Evolutionary conservation across 2,888 invertebrate genomes (phyloP), one percentile per base, ranked within the genome.

Genomic region (Steinernema hermaphroditum): DNA sequence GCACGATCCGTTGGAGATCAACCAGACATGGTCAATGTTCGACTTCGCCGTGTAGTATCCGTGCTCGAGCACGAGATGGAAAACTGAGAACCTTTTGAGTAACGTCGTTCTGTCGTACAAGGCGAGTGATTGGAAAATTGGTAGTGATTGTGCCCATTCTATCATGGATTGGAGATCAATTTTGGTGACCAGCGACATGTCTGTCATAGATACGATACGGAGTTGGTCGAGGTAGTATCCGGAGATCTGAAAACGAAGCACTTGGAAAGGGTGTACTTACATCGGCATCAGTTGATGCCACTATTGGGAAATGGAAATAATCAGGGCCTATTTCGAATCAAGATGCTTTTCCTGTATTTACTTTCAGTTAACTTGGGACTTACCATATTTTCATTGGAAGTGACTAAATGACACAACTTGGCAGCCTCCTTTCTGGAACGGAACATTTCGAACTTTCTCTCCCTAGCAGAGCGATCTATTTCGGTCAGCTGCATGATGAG

Each of bases 111-210:
- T 94, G 89, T 97, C 97, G 72, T 93, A 92, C 57, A 93, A 88
- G 76, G 94, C 93, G 82, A 98, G 90, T 82, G 93, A 93, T 19
- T 92, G 91, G 88, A 97, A 98, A 88, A 96, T 94, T 16, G 97
- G 97, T 88, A 97, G 93, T 86, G 93, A 91, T 85, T 95, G 94
- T 71, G 96, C 96, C 94, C 97, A 98, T 87, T 96, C 94, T 74
- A 98, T 93, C 88, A 97, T 90, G 86, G 94, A 94, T 81, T 92
- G 92, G 85, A 97, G 90, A 88, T 97, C 83, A 4, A 77, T 72
- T 32, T 83, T 80, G 24, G 76, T 76, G 12, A 77, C 77, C 8
- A 73, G 75, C 0, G 82, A 77, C 68, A 82, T 83, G 62, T 83
- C 83, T 14, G 76, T 76, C 27, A 78, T 81, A 9, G 80, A 74